Evolutionary conservation across 2,888 invertebrate species (phyloP), one percentile per base, ranked within the genome.

Genomic region (Scelioninae gen. 1): DNA sequence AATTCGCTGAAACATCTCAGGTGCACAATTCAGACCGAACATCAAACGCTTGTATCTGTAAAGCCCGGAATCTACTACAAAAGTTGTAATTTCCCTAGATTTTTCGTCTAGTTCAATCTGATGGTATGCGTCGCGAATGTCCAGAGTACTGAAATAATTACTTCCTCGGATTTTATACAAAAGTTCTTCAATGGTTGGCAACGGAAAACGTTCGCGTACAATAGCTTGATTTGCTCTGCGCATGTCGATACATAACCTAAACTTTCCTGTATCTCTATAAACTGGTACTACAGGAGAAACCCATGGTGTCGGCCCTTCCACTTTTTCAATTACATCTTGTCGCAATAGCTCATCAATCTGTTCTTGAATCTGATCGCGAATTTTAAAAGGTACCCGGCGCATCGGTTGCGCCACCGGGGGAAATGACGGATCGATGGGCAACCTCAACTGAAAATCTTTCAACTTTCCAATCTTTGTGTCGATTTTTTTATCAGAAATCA

Each of bases 281-380:
- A 88, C 86, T 11, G 87, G 86, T 5, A 90, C 89, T 3, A 90
- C 72, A 1, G 87, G 86, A 13, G 87, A 88, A 1, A 88, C 77
- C 87, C 87, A 88, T 45, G 78, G 82, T 6, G 86, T 84, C 5
- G 88, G 85, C 11, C 45, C 68, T 11, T 68, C 55, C 0, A 45
- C 55, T 13, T 31, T 49, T 45, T 68, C 68, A 7, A 55, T 45
- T 5, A 68, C 55, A 23, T 68, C 68, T 31, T 43, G 23, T 11
- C 10, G 6, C 5, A 85, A 13, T 16, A 86, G 69, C 56, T 87
- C 79, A 8, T 86, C 40, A 8, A 89, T 62, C 58, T 85, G 84
- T 16, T 78, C 62, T 13, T 86, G 65, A 23, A 87, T 53, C 69
- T 82, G 82, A 8, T 80, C 69, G 55, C 86, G 81, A 79, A 81